Conservation (phyloP, 2,888 invertebrate species). For the Fragum sueziense region DNA sequence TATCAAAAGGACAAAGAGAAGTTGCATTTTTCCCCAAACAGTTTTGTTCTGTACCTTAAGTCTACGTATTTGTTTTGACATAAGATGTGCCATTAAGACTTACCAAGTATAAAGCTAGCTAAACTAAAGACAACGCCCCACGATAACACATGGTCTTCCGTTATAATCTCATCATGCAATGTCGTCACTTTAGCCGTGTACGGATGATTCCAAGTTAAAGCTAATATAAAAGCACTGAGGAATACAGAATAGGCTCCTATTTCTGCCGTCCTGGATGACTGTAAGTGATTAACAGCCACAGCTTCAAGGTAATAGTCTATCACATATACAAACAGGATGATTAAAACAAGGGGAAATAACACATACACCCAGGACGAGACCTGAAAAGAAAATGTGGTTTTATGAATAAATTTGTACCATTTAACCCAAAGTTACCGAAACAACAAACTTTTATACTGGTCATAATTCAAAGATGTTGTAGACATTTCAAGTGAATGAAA, state of each 20-base stretch:
- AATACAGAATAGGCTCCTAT: slow-evolving; percentile 82
- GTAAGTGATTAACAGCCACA: slow-evolving; percentile 80
- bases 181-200: slow-evolving; percentile 76
- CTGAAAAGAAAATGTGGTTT: slow-evolving; percentile 57
- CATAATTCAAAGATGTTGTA: too few relatives aligned
- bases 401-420: too few relatives aligned
- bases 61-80: too few relatives aligned
- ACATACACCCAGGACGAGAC: slow-evolving; percentile 77
- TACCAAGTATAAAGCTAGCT: slow-evolving; percentile 83
- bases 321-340: slow-evolving; percentile 82
- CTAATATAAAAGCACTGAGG: slow-evolving; percentile 79
- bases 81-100: too few relatives aligned
- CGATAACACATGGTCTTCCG: slow-evolving; percentile 82
- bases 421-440: too few relatives aligned
- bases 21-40: too few relatives aligned
- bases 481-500: too few relatives aligned
- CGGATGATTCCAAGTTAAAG: slow-evolving; percentile 81
- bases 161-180: slow-evolving; percentile 74
- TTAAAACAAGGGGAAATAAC: slow-evolving; percentile 79
- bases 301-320: slow-evolving; percentile 84
- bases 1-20: too few relatives aligned
- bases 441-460: too few relatives aligned
- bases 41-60: too few relatives aligned
- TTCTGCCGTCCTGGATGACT: slow-evolving; percentile 78
- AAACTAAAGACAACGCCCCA: slow-evolving; percentile 83